Evolutionary conservation across 2,888 invertebrate species (phyloP), one percentile per base, ranked within the genome.

Genomic region (Plebejus anna): DNA sequence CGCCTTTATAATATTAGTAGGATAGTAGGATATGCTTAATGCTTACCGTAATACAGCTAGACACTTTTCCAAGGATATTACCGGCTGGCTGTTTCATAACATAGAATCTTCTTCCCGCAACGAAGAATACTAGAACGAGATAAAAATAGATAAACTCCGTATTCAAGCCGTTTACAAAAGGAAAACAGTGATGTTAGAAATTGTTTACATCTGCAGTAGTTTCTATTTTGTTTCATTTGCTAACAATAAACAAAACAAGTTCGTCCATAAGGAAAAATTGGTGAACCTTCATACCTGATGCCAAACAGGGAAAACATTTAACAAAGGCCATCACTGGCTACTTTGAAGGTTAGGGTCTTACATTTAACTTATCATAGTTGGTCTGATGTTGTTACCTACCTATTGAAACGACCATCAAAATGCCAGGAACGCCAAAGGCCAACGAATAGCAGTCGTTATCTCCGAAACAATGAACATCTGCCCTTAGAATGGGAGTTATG

Each of bases 391-490:
- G 9, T 42, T 9, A n/a, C 47, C 47, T 72, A 72, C 72, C 70
- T 78, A 98, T 95, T 0, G 98, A 97, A 5, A 96, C 78, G 32
- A 97, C 86, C 98, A 99, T 98, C 0, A 98, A 94, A 75, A 96
- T 82, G 0, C 98, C 97, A 0, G 99, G 98, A 4, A 99, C 96
- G 0, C 98, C 97, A 87, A 99, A 99, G 0, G 98, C 98, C 80
- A 97, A 87, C 0, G 97, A 97, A 88, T 96, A 99, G 85, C 97
- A 98, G 80, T 96, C 96, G 77, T 94, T 95, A 73, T 96, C 95
- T 0, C 95, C 96, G 81, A 97, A 97, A 85, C 98, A 98, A 71
- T 95, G 93, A 0, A 97, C 95, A 83, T 97, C 96, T 72, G 96
- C 96, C 83, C 99, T 95, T 11, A 99, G 90, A 75, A 98, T 95